Conservation (phyloP, 2,797 vertebrate species). For the Chiroxiphia lanceolata region DNA sequence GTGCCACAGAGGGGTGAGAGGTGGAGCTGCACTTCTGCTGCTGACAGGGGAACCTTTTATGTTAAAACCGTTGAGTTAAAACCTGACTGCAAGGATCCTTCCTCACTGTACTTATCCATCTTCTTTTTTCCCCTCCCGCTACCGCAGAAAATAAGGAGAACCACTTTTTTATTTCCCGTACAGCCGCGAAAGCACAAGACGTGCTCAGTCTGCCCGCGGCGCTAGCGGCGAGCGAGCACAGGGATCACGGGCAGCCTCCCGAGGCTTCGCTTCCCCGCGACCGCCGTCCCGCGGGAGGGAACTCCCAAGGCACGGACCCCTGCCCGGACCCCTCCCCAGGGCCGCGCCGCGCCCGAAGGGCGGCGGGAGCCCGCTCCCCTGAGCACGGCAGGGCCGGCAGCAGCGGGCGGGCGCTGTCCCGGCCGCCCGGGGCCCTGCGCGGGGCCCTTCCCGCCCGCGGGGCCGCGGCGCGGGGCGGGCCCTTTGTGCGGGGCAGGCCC, state of each 20-base stretch:
- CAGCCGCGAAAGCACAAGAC: not conserved
- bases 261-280: not conserved
- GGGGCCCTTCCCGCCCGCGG: not conserved
- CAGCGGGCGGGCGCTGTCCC: not conserved
- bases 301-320: not conserved
- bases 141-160: not conserved
- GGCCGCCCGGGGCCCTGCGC: not conserved
- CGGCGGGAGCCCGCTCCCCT: not conserved
- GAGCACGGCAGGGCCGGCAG: no score
- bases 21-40: not conserved
- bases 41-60: not conserved
- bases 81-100: not conserved
- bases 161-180: fast-evolving
- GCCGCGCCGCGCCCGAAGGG: not conserved
- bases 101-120: fast-evolving
- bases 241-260: not conserved
- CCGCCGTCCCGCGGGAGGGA: not conserved
- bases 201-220: not conserved
- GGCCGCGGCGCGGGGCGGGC: not conserved
- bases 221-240: not conserved
- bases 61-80: not conserved
- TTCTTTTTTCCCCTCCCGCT: fast-evolving
- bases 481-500: conserved; percentile 34
- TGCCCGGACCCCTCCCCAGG: not conserved
- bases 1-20: fast-evolving